Conservation (phyloP, 2,113 vertebrate genomes). For the Daboia siamensis region DNA sequence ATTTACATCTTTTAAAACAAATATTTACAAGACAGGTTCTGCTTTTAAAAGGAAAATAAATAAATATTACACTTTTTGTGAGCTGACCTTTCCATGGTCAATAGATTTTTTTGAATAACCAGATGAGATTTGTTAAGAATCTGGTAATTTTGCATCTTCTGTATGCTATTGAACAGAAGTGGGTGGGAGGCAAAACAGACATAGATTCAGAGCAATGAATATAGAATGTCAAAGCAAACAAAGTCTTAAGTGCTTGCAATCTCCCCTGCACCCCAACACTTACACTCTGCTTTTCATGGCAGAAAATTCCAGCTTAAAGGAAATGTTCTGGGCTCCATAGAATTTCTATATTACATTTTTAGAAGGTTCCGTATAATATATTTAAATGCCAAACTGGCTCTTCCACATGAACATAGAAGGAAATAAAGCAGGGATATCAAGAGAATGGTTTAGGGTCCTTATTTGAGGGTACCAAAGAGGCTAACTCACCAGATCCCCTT, state of each 20-base stretch:
- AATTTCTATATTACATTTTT: background rate
- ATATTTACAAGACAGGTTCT: background rate
- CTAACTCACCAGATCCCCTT: background rate
- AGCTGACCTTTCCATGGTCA: background rate
- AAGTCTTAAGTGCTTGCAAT: background rate
- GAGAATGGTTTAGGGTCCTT: background rate
- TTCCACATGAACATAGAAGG: background rate
- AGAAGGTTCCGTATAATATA: background rate
- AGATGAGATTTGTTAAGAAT: background rate
- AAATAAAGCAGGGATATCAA: background rate
- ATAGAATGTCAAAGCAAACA: background rate
- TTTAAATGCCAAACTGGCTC: background rate
- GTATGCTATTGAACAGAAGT: background rate
- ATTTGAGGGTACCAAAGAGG: background rate
- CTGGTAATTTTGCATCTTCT: background rate
- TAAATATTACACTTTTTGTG: background rate
- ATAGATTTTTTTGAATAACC: background rate
- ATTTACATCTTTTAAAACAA: background rate
- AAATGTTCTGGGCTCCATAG: background rate
- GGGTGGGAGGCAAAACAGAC: background rate
- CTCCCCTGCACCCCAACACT: background rate
- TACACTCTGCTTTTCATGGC: background rate
- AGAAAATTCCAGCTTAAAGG: background rate
- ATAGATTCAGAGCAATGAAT: background rate
- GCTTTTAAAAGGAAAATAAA: background rate